These are phyloP conservation scores for Megaceryle alcyon DNA, from an alignment of 2,797 vertebrate species.

Conservation along the genomic window DNA sequence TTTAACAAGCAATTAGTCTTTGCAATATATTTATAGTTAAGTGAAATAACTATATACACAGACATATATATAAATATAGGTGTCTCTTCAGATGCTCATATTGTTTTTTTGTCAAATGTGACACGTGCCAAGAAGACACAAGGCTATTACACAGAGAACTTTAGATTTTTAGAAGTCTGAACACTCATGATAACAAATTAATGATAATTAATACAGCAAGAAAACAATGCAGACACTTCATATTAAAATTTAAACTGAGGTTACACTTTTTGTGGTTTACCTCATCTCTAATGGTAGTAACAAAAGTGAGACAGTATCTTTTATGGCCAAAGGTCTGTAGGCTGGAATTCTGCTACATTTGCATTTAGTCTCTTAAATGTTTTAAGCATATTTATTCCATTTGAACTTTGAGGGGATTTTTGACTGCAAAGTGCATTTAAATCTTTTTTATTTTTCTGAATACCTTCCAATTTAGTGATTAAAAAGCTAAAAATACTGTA, in stretches of 20 bases:
- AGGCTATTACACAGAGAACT: neutral
- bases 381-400: neutral
- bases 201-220: neutral
- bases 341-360: neutral
- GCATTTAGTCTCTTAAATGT: neutral
- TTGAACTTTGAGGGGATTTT: neutral
- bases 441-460: neutral
- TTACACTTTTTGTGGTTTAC: neutral
- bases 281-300: neutral
- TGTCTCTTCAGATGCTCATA: neutral
- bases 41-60: neutral
- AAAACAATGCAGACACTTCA: neutral
- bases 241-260: conserved; percentile 11
- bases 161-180: neutral
- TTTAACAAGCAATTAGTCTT: neutral
- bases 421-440: neutral
- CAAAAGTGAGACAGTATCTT: neutral
- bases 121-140: neutral
- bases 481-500: conserved; percentile 10
- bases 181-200: neutral
- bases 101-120: neutral
- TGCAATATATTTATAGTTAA: neutral
- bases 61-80: neutral
- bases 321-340: neutral
- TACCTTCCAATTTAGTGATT: neutral